A percentile compares a stretch with the other conserved stretches of the same genome.
These are phyloP conservation scores for Mythimna lalbum DNA, from an alignment of 2,888 invertebrate genomes.

Conservation along the genomic window DNA sequence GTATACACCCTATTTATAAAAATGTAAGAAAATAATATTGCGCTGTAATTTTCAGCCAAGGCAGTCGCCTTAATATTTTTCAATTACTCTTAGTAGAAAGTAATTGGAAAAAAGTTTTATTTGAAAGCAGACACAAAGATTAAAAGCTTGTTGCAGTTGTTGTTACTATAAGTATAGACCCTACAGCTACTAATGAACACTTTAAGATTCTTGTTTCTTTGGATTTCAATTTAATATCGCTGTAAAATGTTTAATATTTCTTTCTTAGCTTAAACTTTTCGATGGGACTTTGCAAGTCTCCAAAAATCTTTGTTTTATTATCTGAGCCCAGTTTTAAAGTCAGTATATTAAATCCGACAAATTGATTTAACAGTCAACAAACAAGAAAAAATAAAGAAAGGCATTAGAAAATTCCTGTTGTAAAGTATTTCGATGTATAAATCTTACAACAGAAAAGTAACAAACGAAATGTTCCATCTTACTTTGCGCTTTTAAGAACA, in stretches of 20 bases:
- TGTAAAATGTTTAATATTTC: not conserved
- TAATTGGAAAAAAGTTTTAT: conserved; percentile 29
- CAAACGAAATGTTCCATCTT: conserved; percentile 40
- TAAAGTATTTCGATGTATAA: conserved; percentile 21
- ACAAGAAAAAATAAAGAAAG: not conserved
- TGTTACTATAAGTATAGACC: not conserved
- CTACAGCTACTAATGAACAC: conserved; percentile 6
- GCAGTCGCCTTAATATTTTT: conserved; percentile 24
- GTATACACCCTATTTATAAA: not conserved
- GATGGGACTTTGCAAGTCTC: not conserved
- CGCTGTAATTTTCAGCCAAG: not conserved
- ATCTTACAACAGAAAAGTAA: conserved; percentile 8
- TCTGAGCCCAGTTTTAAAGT: not conserved
- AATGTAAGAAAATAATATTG: conserved; percentile 9
- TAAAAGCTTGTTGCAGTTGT: conserved; percentile 23
- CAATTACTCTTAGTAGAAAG: conserved; percentile 25
- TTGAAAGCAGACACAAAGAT: conserved; percentile 36
- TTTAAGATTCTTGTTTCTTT: conserved; percentile 4
- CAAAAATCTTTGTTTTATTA: not conserved
- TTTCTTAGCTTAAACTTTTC: not conserved
- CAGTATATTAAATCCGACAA: too few relatives aligned
- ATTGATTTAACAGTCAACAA: not conserved
- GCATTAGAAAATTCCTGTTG: conserved; percentile 8
- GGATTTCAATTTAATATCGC: not conserved
- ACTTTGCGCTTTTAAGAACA: conserved; percentile 41